phyloP scores from a whole-genome alignment of 2,888 invertebrate species.

The Latrodectus hesperus region DNA sequence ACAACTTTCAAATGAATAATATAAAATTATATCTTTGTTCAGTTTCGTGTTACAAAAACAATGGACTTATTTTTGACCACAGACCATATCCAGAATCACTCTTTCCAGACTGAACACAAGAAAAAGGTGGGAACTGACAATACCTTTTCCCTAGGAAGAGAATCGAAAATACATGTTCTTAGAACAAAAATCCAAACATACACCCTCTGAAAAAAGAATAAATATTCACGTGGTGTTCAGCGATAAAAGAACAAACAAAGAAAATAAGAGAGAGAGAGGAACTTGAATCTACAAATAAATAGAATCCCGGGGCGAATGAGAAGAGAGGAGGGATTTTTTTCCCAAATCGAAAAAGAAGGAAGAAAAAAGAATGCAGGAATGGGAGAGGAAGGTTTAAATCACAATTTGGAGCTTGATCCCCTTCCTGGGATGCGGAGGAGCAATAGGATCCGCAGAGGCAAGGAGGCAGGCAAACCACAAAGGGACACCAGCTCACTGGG shows the following conservation, averaged over 20 bases:
- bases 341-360: slow-evolving; percentile 49
- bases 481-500: slow-evolving; percentile 64
- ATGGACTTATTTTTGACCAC: too few relatives aligned
- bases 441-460: slow-evolving; percentile 54
- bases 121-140: too few relatives aligned
- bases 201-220: slow-evolving; percentile 27
- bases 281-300: slow-evolving; percentile 45
- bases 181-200: slow-evolving; percentile 8
- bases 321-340: slow-evolving; percentile 10
- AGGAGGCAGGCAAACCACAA: slow-evolving; percentile 66
- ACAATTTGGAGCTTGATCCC: slow-evolving; percentile 60
- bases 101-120: too few relatives aligned
- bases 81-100: too few relatives aligned
- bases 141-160: slow-evolving; percentile 8
- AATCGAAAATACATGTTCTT: slow-evolving; percentile 63
- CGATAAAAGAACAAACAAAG: slow-evolving; percentile 35
- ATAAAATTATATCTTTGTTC: too few relatives aligned
- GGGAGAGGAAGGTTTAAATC: slow-evolving; percentile 61
- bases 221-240: slow-evolving; percentile 46
- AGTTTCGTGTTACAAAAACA: too few relatives aligned
- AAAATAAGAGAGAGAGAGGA: slow-evolving; percentile 14
- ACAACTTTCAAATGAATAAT: too few relatives aligned
- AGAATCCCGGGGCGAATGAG: slow-evolving; percentile 19
- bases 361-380: slow-evolving; percentile 9
- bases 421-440: slow-evolving; percentile 47